Base-by-base conservation (phyloP, 2,797 vertebrate genomes). In the Pseudomugil tenellus region DNA sequence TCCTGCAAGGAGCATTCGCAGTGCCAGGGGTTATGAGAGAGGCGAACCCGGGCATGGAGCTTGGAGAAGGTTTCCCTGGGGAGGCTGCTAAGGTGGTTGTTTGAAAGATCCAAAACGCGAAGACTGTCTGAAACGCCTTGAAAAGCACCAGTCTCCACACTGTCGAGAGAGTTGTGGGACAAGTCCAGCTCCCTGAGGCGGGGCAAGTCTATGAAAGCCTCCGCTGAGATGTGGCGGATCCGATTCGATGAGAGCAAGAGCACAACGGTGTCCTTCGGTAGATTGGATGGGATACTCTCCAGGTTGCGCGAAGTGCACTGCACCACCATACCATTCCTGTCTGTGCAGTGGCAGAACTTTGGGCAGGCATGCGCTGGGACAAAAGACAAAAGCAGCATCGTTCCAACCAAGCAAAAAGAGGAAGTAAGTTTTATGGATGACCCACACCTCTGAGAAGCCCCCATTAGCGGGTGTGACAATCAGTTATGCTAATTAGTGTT, bases 21-120 rank as follows among this genome's bases (percentile, higher is more conserved):
- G 90, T 98, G 96, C 96, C 96, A 97, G 46, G 96, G 96, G 69
- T 97, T 98, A 88, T 96, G 93, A 70, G 95, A 95, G 51, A 98
- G 95, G 58, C 94, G 94, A 76, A 96, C 88, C 6, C 93, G 93
- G 37, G 96, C 96, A 60, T 95, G 95, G 58, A 98, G 88, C 79
- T 95, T 95, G 59, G 91, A 89, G 75, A 98, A 97, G 39, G 96
- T 94, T 1, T 97, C 96, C 87, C 93, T 96, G 57, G 96, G 96
- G 68, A 98, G 95, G 0, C 95, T 92, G 85, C 93, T 93, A 77
- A 97, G 96, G 63, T 93, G 93, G 89, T 98, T 98, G 93, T 97
- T 94, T 0, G 96, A 97, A 63, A 98, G 92, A 87, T 98, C 96
- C 87, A 97, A 87, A 61, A 90, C 94, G 84, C 94, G 94, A 75